A percentile compares a stretch with the other conserved stretches of the same genome.
Conservation (phyloP, 2,797 vertebrate genomes). For the Bryconaethiops microstoma region DNA sequence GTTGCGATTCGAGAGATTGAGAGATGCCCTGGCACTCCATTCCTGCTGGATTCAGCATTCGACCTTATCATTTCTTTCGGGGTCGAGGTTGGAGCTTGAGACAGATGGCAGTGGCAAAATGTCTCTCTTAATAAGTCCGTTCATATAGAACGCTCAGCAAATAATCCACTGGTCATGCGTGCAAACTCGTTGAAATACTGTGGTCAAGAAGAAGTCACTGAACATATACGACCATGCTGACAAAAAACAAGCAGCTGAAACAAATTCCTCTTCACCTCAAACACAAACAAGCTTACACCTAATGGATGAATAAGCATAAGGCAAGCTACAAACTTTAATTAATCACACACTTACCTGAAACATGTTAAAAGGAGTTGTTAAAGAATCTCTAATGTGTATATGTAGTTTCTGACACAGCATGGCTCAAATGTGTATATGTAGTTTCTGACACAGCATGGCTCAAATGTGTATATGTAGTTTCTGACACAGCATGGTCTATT, state of each 20-base stretch:
- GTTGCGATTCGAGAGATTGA: slow-evolving; percentile 8
- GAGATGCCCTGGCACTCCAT: neutral
- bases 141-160: slow-evolving; percentile 1
- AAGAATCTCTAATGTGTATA: no score
- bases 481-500: no score
- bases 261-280: neutral
- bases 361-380: no score
- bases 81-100: neutral
- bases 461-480: no score
- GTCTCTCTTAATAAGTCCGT: neutral
- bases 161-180: neutral
- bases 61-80: slow-evolving; percentile 2
- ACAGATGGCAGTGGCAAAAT: neutral
- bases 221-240: neutral
- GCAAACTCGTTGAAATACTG: neutral
- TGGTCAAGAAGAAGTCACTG: neutral
- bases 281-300: neutral
- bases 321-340: neutral
- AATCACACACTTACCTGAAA: no score
- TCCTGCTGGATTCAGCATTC: neutral
- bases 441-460: no score
- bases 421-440: no score
- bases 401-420: no score
- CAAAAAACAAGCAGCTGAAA: neutral
- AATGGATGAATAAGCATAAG: neutral